phyloP scores from a whole-genome alignment of 1,140 invertebrate genomes.

The Atta cephalotes region DNA sequence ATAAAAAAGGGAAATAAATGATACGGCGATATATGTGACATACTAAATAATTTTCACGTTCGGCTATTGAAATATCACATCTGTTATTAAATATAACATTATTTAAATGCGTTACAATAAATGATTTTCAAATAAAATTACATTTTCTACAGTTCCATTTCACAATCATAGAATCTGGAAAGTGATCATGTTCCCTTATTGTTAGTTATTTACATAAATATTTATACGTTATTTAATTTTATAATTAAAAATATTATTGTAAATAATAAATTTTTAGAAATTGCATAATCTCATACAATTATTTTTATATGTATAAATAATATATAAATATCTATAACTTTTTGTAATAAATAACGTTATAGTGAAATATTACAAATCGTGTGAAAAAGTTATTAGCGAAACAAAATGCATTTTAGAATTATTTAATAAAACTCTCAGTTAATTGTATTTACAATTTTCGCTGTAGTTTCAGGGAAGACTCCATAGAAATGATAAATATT shows the following conservation, averaged over 20 bases:
- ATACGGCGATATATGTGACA: neutral
- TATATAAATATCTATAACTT: neutral
- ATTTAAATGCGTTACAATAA: conserved; percentile 3
- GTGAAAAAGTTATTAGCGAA: neutral
- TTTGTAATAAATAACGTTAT: neutral
- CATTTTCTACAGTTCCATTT: neutral
- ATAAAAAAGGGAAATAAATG: conserved; percentile 15
- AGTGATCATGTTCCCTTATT: neutral
- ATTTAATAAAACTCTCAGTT: neutral
- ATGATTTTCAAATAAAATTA: conserved; percentile 5
- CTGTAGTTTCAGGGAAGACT: neutral
- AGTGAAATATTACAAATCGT: neutral
- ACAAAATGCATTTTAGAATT: neutral
- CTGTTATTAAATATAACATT: conserved; percentile 6
- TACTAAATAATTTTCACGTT: conserved; percentile 24
- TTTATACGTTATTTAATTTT: neutral
- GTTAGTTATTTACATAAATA: neutral
- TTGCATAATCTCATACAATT: neutral
- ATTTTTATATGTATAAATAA: neutral
- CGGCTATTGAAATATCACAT: neutral
- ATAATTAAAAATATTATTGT: neutral
- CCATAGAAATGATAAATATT: neutral
- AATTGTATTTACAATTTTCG: neutral
- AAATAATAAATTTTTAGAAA: neutral
- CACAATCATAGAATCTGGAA: neutral